Conservation (phyloP, 2,797 vertebrate genomes). For the Triplophysa bombifrons region DNA sequence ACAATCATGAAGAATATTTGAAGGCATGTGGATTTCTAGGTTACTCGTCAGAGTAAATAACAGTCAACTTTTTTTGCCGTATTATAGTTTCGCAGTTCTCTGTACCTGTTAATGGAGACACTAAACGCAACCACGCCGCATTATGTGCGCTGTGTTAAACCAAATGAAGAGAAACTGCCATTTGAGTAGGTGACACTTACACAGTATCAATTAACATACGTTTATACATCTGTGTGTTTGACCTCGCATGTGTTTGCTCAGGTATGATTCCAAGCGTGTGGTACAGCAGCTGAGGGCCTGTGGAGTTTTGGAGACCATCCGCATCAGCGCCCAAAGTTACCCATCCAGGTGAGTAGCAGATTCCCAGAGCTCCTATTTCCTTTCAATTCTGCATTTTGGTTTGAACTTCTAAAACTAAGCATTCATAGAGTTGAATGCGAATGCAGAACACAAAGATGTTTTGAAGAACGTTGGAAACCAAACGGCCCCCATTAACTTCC, state of each 20-base stretch:
- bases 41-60: neutral
- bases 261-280: slow-evolving; percentile 90
- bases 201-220: neutral
- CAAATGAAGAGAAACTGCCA: slow-evolving; percentile 91
- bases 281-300: slow-evolving; percentile 96
- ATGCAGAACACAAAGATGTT: too few relatives aligned
- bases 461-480: too few relatives aligned
- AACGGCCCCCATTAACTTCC: too few relatives aligned
- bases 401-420: too few relatives aligned
- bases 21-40: too few relatives aligned
- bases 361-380: neutral
- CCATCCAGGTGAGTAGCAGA: slow-evolving; percentile 85
- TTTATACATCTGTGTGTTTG: slow-evolving; percentile 1
- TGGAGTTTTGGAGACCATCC: slow-evolving; percentile 95
- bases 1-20: neutral
- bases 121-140: slow-evolving; percentile 95
- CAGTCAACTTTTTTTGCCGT: neutral
- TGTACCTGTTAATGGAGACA: slow-evolving; percentile 93
- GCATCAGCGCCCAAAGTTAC: slow-evolving; percentile 96
- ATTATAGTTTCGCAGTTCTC: slow-evolving; percentile 88
- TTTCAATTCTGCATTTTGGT: too few relatives aligned
- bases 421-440: too few relatives aligned
- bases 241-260: slow-evolving; percentile 62
- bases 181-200: slow-evolving; percentile 86
- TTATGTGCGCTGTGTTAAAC: slow-evolving; percentile 97